These are phyloP conservation scores for Cardiocondyla obscurior DNA, from an alignment of 1,140 invertebrate genomes.

Conservation along the genomic window DNA sequence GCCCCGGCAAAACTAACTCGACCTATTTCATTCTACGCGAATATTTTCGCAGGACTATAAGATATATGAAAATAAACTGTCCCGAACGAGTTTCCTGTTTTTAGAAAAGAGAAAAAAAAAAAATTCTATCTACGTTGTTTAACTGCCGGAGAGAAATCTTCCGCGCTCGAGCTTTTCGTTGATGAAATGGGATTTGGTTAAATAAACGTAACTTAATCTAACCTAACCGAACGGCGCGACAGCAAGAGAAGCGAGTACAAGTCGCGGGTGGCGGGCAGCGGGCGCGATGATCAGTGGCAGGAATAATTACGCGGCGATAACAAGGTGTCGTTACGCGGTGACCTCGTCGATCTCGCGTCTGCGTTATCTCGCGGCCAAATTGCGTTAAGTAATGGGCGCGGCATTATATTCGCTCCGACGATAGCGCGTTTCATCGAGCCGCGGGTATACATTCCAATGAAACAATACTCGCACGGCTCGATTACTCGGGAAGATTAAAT, in stretches of 20 bases:
- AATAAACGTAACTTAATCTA: too few relatives aligned
- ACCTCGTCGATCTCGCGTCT: not conserved
- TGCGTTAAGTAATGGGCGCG: conserved; percentile 42
- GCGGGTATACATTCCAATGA: conserved; percentile 54
- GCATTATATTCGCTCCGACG: conserved; percentile 37
- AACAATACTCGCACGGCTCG: conserved; percentile 51
- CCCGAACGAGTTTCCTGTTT: conserved; percentile 30
- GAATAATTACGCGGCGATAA: not conserved
- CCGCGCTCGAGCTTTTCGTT: not conserved
- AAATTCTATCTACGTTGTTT: not conserved
- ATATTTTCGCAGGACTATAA: conserved; percentile 31
- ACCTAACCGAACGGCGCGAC: not conserved
- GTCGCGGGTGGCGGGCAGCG: not conserved
- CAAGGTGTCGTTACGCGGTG: not conserved
- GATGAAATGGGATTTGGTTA: not conserved
- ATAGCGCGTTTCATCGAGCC: conserved; percentile 49
- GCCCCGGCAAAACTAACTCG: conserved; percentile 30
- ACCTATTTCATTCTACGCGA: conserved; percentile 25
- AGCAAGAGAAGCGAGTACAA: too few relatives aligned
- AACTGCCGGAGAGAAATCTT: not conserved
- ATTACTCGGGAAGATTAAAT: conserved; percentile 54
- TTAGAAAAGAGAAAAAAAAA: not conserved
- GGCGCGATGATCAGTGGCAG: not conserved
- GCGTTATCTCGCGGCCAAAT: conserved; percentile 13
- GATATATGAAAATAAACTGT: not conserved